phyloP scores from a whole-genome alignment of 2,888 invertebrate genomes.

The Eumacrocentrus americanus region DNA sequence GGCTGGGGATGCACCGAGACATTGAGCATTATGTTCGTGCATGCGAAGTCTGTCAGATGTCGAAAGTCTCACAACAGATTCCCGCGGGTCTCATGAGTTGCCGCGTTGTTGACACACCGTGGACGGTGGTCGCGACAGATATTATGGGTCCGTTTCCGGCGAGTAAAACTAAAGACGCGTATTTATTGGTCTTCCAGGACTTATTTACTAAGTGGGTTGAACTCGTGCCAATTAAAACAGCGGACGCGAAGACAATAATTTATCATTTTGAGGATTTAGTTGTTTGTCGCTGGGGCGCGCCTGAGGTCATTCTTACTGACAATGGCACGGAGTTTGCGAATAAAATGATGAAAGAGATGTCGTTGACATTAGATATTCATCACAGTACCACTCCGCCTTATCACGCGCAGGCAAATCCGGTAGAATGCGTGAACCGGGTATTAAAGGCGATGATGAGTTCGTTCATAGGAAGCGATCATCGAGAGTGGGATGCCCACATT shows the following conservation, averaged over 20 bases:
- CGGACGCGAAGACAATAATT: constrained; percentile 1
- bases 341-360: not conserved
- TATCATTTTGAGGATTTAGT: constrained; percentile 9
- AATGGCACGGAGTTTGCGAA: constrained; percentile 28
- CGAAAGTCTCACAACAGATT: too few species aligned
- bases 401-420: too few species aligned
- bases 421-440: too few species aligned
- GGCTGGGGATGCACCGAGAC: too few species aligned
- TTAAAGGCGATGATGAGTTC: too few species aligned
- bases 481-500: too few species aligned
- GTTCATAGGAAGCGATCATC: not conserved
- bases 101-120: constrained; percentile 25
- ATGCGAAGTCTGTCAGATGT: too few species aligned
- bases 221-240: not conserved
- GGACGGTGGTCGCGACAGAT: constrained; percentile 32
- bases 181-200: constrained; percentile 24
- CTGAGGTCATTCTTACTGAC: too few species aligned
- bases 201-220: constrained; percentile 26
- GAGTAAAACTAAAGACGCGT: constrained; percentile 8
- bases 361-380: not conserved
- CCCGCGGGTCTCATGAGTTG: constrained; percentile 33
- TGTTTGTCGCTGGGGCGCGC: constrained; percentile 13
- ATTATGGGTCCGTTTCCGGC: constrained; percentile 38
- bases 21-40: too few species aligned
- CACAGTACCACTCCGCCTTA: constrained; percentile 6